These are phyloP conservation scores for Sipha maydis DNA, from an alignment of 2,888 invertebrate genomes.

Conservation along the genomic window DNA sequence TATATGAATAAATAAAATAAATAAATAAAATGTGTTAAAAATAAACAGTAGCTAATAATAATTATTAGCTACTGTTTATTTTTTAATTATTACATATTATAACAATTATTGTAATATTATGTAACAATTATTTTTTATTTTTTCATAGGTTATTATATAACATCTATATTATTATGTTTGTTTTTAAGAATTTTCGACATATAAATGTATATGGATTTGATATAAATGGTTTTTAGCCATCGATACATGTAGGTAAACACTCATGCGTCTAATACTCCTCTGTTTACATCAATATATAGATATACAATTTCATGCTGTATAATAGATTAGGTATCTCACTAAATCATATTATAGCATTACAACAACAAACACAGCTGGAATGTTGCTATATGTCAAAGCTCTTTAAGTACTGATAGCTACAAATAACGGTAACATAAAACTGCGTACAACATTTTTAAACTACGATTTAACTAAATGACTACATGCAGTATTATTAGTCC, in stretches of 20 bases:
- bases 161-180: background rate
- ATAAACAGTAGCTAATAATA: background rate
- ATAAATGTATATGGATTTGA: background rate
- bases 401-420: constrained; percentile 27
- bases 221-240: background rate
- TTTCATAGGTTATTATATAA: background rate
- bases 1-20: background rate
- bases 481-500: background rate
- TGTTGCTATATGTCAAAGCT: background rate
- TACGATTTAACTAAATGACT: background rate
- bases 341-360: background rate
- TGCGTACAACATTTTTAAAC: constrained; percentile 25
- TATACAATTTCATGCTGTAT: background rate
- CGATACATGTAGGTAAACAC: background rate
- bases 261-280: background rate
- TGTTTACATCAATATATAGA: background rate
- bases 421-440: constrained; percentile 47
- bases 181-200: no score
- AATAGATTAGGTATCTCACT: background rate
- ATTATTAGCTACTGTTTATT: no score
- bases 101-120: no score
- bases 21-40: background rate
- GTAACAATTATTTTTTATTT: background rate
- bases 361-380: constrained; percentile 47
- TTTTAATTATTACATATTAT: no score